Evolutionary conservation across 2,797 vertebrate species (phyloP).

Genomic region (Corythornis leucogaster): DNA sequence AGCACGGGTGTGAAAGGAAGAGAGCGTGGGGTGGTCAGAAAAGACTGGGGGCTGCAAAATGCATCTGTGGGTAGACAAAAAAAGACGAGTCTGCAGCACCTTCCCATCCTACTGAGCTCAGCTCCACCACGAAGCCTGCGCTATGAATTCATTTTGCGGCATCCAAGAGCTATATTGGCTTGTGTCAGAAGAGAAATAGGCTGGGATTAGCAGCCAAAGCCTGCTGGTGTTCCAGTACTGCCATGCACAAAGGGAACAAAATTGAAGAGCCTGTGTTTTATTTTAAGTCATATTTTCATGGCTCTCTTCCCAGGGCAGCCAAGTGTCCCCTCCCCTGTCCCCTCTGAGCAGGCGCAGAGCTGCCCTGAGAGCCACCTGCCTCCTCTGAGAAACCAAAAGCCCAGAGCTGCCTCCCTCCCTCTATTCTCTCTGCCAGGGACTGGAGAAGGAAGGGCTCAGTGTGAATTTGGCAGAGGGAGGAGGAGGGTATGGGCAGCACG

Average conservation of each 20-base stretch:
- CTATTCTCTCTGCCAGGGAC: neutral
- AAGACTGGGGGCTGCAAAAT: neutral
- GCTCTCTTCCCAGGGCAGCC: neutral
- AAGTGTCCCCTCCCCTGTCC: neutral
- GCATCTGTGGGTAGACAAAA: neutral
- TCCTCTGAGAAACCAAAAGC: neutral
- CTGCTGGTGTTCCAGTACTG: neutral
- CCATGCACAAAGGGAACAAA: neutral
- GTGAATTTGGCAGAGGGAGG: neutral
- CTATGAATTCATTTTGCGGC: neutral
- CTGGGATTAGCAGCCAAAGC: constrained; percentile 7
- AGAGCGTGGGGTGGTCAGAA: neutral
- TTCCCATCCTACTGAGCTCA: neutral
- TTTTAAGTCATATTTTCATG: neutral
- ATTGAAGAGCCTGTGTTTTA: neutral
- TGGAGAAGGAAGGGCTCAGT: neutral
- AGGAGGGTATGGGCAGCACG: neutral
- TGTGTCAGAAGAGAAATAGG: neutral
- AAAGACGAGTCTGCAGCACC: neutral
- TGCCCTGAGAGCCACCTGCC: neutral
- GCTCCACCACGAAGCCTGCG: neutral
- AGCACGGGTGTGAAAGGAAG: fast-evolving
- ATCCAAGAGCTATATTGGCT: neutral
- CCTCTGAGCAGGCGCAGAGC: neutral
- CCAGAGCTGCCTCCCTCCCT: neutral